Evolutionary conservation across 2,888 invertebrate species (phyloP), one percentile per base, ranked within the genome.

Genomic region (Troilus luridus): DNA sequence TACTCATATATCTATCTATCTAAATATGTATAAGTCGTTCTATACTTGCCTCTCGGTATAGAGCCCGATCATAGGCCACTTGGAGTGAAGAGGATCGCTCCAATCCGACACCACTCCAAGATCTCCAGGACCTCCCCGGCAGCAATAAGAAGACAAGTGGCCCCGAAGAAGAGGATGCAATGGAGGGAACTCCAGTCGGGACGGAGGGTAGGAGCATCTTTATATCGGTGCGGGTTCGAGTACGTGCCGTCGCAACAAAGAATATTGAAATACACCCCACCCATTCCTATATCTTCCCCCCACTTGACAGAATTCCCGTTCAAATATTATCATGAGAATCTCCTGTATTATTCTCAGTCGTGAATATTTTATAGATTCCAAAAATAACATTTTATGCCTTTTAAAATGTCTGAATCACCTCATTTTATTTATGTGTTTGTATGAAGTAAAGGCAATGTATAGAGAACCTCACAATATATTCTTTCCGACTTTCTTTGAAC

Each of bases 251-350:
- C 67, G 54, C 24, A 24, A 41, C 89, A 67, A 67, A 89, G 89
- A 62, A 64, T 89, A 89, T 89, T 89, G 89, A 89, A 88, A 89
- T 67, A 41, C 41, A 54, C 41, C 21, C n/a, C 10, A 24, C 60
- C 89, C 9, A n/a, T 64, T n/a, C 67, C 67, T 3, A 67, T 77
- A 41, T n/a, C 41, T 41, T 41, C 77, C 19, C 41, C 12, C 19
- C 81, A 19, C 54, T 56, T 85, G n/a, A 11, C 81, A 21, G 19
- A 54, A 54, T 56, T 54, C 54, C 21, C 54, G 54, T 56, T n/a
- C n/a, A 85, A 41, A 77, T 77, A 41, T 77, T 77, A 12, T 77
- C 72, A 41, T 8, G 72, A 27, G 8, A 41, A 19, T 41, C 41
- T 41, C 27, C 7, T 77, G 27, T 77, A 77, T 77, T 77, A 77